Base-by-base conservation (phyloP, 2,113 vertebrate genomes). In the Coreoperca whiteheadi region DNA sequence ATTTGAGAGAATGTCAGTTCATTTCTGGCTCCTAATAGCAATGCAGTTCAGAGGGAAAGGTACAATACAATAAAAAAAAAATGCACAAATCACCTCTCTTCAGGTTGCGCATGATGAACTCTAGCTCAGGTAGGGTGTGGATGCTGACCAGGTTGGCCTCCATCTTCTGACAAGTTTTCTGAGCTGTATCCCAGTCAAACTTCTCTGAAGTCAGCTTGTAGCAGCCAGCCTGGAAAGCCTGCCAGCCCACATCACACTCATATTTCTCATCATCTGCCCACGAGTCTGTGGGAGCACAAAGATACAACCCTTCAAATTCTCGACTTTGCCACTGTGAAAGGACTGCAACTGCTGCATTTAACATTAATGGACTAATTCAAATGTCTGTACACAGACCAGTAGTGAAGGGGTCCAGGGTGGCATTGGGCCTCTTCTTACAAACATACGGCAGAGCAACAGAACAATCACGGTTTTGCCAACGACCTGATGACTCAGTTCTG, bases 391-490 rank as follows among this genome's bases (percentile, higher is more conserved):
- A 74, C 92, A 77, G 39, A 98, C 97, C 97, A 0, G 92, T 96
- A 1, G 92, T 93, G 72, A 95, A 94, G 12, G 95, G 95, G 83
- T 97, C 96, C 0, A 94, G 53, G 0, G 97, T 97, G 90, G 96
- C 95, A 0, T 99, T 97, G 77, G 97, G 97, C 51, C 96, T 98
- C 94, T 99, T 99, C 94, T 99, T 99, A 89, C 98, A 99, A 39
- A 97, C 96, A 0, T 99, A 99, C 0, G 98, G 98, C 81, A 98
- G 93, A 8, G 97, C 97, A 0, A 96, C 96, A 79, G 97, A 96
- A 30, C 98, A 99, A 80, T 98, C 97, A 0, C 97, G 96, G 92
- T 97, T 99, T 92, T 99, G 97, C 98, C 98, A 99, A 9, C 96
- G 96, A 0, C 98, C 98, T 0, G 96, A 97, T 0, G 97, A 96